Percentiles rank a stretch among this genome's conserved stretches.
Conservation (phyloP, 2,113 vertebrate genomes). For the Carassius carassius region DNA sequence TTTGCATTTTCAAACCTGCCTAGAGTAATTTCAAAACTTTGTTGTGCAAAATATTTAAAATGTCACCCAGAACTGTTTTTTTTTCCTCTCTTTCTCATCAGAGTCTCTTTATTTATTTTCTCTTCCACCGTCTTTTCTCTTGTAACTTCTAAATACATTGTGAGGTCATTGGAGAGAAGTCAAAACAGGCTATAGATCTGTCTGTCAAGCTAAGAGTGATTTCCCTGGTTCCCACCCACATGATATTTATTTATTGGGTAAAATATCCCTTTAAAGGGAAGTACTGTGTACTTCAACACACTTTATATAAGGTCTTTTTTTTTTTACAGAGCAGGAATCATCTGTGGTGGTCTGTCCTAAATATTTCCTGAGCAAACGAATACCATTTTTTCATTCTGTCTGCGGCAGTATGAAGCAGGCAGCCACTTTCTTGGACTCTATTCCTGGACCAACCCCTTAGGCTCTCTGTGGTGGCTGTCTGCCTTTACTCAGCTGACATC, state of each 20-base stretch:
- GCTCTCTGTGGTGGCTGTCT: not conserved
- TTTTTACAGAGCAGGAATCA: not conserved
- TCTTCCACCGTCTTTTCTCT: not conserved
- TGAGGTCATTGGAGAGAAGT: not conserved
- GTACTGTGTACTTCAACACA: not conserved
- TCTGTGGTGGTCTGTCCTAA: constrained; percentile 18
- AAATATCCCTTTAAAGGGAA: constrained; percentile 6
- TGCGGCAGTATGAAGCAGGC: not conserved
- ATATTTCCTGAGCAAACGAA: not conserved
- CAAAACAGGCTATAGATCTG: not conserved
- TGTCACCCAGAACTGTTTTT: not conserved
- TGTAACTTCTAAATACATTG: not conserved
- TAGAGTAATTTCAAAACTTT: constrained; percentile 8
- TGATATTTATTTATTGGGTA: not conserved
- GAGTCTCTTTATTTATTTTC: not conserved
- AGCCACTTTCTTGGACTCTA: constrained; percentile 16
- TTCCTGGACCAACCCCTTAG: not conserved
- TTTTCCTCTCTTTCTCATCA: not conserved
- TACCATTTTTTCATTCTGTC: not conserved
- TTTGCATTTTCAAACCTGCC: not conserved
- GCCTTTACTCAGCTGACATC: constrained; percentile 10
- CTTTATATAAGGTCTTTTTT: not conserved
- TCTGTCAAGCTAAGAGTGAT: not conserved
- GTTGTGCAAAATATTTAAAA: not conserved
- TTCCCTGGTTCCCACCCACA: not conserved